Percentiles rank a stretch among this genome's conserved stretches.
phyloP scores from a whole-genome alignment of 2,888 invertebrate genomes.

The Drosophila niveifrons region DNA sequence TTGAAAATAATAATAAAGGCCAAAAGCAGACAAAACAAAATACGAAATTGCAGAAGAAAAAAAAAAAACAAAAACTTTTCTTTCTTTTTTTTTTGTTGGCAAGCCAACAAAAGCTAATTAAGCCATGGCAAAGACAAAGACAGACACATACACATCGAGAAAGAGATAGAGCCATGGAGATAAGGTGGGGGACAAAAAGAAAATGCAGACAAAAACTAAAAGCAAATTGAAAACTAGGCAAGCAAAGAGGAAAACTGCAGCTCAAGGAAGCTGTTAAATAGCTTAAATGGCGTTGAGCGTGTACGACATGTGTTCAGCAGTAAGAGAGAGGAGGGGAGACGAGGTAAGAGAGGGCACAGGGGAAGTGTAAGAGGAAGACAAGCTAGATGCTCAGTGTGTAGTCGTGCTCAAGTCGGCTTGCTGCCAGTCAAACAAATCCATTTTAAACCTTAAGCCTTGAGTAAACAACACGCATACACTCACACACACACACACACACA shows the following conservation, averaged over 20 bases:
- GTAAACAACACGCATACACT: constrained; percentile 73
- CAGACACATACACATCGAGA: constrained; percentile 20
- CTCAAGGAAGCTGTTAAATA: constrained; percentile 71
- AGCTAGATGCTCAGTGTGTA: constrained; percentile 49
- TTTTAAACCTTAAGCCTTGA: constrained; percentile 77
- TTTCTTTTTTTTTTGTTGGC: constrained; percentile 36
- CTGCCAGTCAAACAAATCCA: constrained; percentile 80
- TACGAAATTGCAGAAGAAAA: constrained; percentile 7
- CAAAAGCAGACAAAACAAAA: constrained; percentile 48
- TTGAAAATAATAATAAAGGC: constrained; percentile 70
- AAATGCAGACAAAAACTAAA: constrained; percentile 55
- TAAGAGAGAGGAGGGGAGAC: too few species aligned
- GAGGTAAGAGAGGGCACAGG: background rate
- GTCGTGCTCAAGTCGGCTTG: constrained; percentile 69
- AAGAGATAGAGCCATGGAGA: constrained; percentile 7
- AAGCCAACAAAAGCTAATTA: constrained; percentile 74
- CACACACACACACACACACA: constrained; percentile 25
- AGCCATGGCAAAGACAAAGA: constrained; percentile 62
- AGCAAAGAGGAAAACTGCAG: constrained; percentile 60
- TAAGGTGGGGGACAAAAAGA: constrained; percentile 15
- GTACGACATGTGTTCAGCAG: constrained; percentile 69
- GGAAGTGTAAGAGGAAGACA: background rate
- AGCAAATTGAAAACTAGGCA: constrained; percentile 69
- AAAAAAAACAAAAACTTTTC: too few species aligned
- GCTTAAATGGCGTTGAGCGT: constrained; percentile 70